Base-by-base conservation (phyloP, 2,113 vertebrate genomes). In the Lepus americanus region DNA sequence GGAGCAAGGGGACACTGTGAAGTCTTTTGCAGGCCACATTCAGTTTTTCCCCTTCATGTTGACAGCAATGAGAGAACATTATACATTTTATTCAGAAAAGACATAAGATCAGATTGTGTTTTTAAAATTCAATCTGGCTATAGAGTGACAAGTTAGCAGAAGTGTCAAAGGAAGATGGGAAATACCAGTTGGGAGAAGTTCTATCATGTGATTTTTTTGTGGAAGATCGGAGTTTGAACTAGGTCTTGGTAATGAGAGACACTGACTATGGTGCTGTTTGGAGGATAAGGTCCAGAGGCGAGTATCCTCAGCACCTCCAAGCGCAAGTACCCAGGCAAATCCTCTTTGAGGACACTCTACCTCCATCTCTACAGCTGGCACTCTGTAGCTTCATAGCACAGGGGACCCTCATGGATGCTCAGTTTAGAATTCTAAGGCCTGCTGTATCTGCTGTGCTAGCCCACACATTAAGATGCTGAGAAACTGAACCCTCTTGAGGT, bases 71-170 rank as follows among this genome's bases (percentile, higher is more conserved):
- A 53, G 82, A 92, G 16, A 36, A 74, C 8, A 51, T 39, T 72
- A 49, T 19, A 59, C 1, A 29, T 51, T 74, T 76, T 70, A 81
- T 85, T 80, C 29, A 78, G 49, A 90, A 89, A 84, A 78, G 23
- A 51, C 29, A 84, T 64, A 70, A 0, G 14, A 36, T 53, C 19
- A 29, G 2, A 91, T 73, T 85, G 0, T 63, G 23, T 78, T 64
- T 92, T 87, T 72, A 78, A 78, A 67, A 92, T 19, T 86, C 70
- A 90, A 22, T 70, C 12, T 72, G 59, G 9, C 8, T 82, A 7
- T 22, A 9, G 10, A 20, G 2, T 93, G 36, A 63, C 16, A 11
- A 36, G 31, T 59, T 33, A 53, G 19, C 11, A 39, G 39, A 33
- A 0, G 27, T 5, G 16, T 87, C 36, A 31, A 17, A 90, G 81